Base-by-base conservation (phyloP, 2,797 vertebrate species). In the Setipinna tenuifilis region DNA sequence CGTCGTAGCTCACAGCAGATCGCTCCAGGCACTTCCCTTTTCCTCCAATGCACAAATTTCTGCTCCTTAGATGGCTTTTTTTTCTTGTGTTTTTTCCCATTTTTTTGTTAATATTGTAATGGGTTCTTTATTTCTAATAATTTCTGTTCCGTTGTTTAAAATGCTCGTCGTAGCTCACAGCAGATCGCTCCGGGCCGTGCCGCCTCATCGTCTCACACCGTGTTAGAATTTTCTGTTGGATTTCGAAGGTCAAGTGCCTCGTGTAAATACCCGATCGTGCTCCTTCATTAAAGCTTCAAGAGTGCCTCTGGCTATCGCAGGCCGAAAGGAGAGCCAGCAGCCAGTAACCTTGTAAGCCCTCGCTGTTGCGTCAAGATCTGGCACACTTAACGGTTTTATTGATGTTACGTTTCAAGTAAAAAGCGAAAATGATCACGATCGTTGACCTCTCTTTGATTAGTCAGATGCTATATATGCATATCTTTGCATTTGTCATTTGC, bases 241-340 rank as follows among this genome's bases (percentile, higher is more conserved):
- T 78, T 21, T 44, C 16, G 35, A 78, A 78, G 71, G 71, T 78
- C 71, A 78, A 44, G 68, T 17, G 6, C 28, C 25, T 71, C 31
- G 25, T 28, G 31, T 41, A 17, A 44, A 21, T 41, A 44, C 31
- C 14, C 35, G 16, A 7, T 31, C 31, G 6, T 31, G 7, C 35
- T 9, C 71, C 35, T 78, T 78, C 35, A 44, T 78, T 78, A 78
- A 78, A 78, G 17, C 19, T 78, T 78, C 44, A 78, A 78, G 35
- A 78, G 71, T 16, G 17, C 35, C 71, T 75, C 68, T 44, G 21
- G 35, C 41, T 44, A 78, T 44, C 9, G 6, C 3, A 2, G 68
- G 31, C 28, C 41, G 35, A 31, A 31, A 41, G 16, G 35, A 19
- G 31, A 78, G 35, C 31, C 31, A 44, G 14, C 35, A 21, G 19